Conservation (phyloP, 1,140 invertebrate species). For the Forficula auricularia region DNA sequence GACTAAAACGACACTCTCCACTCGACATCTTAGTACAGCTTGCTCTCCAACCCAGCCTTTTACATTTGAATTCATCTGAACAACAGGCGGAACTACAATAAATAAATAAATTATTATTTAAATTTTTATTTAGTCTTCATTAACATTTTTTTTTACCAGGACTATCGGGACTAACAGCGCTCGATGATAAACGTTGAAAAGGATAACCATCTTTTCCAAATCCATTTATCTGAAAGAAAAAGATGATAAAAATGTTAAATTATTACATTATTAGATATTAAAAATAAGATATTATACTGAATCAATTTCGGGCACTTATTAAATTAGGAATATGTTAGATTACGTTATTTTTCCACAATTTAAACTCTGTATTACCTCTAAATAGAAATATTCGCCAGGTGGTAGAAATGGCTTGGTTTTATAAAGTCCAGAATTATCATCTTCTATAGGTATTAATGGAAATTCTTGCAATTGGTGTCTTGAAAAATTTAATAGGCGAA, state of each 20-base stretch:
- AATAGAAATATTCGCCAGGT: slow-evolving; percentile 32
- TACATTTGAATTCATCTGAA: slow-evolving; percentile 20
- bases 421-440: slow-evolving; percentile 24
- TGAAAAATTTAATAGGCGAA: slow-evolving; percentile 31
- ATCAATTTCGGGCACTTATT: too few species aligned
- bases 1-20: slow-evolving; percentile 34
- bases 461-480: slow-evolving; percentile 27
- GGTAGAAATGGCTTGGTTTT: slow-evolving; percentile 27
- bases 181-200: slow-evolving; percentile 27
- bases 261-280: too few species aligned
- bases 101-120: slow-evolving; percentile 1
- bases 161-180: slow-evolving; percentile 25
- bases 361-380: slow-evolving; percentile 34
- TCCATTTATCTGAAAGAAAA: slow-evolving; percentile 21
- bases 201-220: slow-evolving; percentile 23
- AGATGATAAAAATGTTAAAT: slow-evolving; percentile 3
- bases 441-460: slow-evolving; percentile 21
- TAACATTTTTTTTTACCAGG: slow-evolving; percentile 18
- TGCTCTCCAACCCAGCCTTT: slow-evolving; percentile 16
- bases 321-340: too few species aligned
- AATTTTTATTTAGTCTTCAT: too few species aligned
- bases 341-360: too few species aligned
- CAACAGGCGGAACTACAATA: slow-evolving; percentile 19
- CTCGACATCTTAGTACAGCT: slow-evolving; percentile 28
- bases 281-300: too few species aligned